These are phyloP conservation scores for Drosophila auraria DNA, from an alignment of 1,140 invertebrate species.

Conservation along the genomic window DNA sequence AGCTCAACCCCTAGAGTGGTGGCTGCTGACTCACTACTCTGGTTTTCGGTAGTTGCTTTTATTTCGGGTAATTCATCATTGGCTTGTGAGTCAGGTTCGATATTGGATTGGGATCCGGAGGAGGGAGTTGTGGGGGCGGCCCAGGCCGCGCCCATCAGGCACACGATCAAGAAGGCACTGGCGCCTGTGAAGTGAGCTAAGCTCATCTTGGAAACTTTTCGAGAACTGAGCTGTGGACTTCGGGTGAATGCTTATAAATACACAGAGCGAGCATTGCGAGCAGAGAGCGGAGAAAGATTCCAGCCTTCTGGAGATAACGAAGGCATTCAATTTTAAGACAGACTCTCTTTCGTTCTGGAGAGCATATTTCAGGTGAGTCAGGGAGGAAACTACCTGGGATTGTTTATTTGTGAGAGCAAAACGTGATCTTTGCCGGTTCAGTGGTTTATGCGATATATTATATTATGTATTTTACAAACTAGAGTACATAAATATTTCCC, in stretches of 20 bases:
- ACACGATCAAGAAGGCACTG: conserved; percentile 1
- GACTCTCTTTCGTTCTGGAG: background rate
- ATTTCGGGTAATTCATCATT: background rate
- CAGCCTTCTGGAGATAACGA: background rate
- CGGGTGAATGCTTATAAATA: conserved; percentile 1
- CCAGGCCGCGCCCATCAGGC: conserved; percentile 9
- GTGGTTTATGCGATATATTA: background rate
- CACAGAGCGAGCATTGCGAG: background rate
- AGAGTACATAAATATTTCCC: background rate
- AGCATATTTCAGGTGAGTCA: background rate
- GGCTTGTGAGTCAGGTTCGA: background rate
- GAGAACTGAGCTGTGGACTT: conserved; percentile 18
- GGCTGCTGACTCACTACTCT: background rate
- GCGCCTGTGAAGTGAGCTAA: background rate
- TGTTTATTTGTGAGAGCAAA: conserved; percentile 5
- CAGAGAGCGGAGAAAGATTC: background rate
- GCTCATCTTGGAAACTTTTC: conserved; percentile 17
- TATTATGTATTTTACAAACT: background rate
- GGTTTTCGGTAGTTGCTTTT: background rate
- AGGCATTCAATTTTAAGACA: background rate
- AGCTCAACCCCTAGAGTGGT: background rate
- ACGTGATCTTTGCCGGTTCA: background rate
- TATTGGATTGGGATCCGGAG: background rate
- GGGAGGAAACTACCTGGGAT: background rate
- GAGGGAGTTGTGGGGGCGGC: background rate